Conservation (phyloP, 53 echinoderm and acorn worm species). For the Hippasteria phrygiana region DNA sequence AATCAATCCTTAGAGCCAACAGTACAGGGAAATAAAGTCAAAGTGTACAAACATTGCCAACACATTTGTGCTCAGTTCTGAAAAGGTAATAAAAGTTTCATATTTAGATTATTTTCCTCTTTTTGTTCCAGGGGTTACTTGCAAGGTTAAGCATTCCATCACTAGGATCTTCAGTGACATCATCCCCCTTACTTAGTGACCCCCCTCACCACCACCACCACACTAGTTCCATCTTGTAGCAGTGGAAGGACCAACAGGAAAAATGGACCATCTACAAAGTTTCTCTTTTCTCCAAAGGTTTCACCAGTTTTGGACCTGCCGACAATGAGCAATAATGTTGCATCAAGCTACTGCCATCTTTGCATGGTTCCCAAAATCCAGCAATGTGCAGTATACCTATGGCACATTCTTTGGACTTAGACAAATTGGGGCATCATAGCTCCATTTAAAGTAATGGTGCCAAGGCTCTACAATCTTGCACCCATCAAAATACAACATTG, state of each 20-base stretch:
- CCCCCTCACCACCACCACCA: not conserved
- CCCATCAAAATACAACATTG: too few species aligned
- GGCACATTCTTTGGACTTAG: too few species aligned
- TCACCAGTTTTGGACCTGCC: not conserved
- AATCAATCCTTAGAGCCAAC: too few species aligned
- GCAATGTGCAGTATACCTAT: too few species aligned
- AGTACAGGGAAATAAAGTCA: too few species aligned
- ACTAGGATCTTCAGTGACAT: not conserved
- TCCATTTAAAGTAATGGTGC: too few species aligned
- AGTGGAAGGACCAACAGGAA: not conserved
- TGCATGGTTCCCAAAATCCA: not conserved
- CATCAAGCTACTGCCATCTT: not conserved
- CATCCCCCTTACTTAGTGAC: not conserved
- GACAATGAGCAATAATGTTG: not conserved
- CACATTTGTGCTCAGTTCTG: too few species aligned
- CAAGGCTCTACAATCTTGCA: too few species aligned
- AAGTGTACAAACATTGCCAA: too few species aligned
- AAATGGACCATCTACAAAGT: not conserved
- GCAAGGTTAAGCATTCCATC: conserved; percentile 45
- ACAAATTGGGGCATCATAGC: too few species aligned
- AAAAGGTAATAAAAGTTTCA: too few species aligned
- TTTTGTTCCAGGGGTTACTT: conserved; percentile 57
- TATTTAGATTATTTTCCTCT: too few species aligned
- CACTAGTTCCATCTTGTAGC: not conserved
- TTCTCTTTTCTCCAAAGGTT: not conserved